Evolutionary conservation across 2,113 vertebrate genomes (phyloP).

Genomic region (Macrotis lagotis): DNA sequence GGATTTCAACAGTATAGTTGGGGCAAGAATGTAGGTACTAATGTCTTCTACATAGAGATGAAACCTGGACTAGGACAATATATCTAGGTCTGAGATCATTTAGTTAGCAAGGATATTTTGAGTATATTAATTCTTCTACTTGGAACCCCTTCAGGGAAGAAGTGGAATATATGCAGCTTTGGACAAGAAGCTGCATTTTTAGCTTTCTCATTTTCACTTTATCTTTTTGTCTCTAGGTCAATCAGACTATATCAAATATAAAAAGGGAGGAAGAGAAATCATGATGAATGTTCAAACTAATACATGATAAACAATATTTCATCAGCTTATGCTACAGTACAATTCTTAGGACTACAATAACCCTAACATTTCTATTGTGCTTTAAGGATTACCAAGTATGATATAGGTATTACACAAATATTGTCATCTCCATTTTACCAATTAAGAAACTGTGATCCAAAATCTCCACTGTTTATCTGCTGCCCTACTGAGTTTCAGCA

Average conservation of each 20-base stretch:
- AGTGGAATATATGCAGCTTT: not conserved
- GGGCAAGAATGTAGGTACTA: not conserved
- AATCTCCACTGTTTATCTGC: too few relatives aligned
- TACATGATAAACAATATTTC: not conserved
- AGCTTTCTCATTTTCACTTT: not conserved
- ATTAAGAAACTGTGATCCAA: too few relatives aligned
- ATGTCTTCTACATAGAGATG: not conserved
- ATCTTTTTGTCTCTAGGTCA: not conserved
- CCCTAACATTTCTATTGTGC: too few relatives aligned
- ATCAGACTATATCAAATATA: not conserved
- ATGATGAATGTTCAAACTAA: not conserved
- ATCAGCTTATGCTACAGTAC: too few relatives aligned
- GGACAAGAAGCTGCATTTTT: not conserved
- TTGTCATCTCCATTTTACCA: too few relatives aligned
- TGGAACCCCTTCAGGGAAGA: too few relatives aligned
- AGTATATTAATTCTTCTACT: not conserved
- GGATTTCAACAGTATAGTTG: not conserved
- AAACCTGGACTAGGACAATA: not conserved
- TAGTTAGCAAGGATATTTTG: not conserved
- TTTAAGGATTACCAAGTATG: too few relatives aligned
- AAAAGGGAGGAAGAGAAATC: not conserved
- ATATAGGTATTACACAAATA: too few relatives aligned
- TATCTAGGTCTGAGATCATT: not conserved
- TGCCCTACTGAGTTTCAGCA: too few relatives aligned
- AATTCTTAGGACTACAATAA: too few relatives aligned